Conservation (phyloP, 2,797 vertebrate genomes). For the Gadopsis marmoratus region DNA sequence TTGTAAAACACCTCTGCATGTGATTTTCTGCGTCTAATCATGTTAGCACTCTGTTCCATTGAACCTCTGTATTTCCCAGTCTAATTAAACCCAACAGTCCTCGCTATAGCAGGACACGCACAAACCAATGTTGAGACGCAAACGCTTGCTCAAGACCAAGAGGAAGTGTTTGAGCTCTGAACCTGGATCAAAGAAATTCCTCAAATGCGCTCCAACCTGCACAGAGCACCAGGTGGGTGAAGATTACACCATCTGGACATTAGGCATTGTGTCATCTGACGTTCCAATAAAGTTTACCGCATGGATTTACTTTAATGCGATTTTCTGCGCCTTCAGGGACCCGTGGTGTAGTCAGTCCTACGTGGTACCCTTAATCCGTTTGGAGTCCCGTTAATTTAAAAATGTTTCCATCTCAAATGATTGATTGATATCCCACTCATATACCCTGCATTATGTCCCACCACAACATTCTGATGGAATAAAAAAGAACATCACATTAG, state of each 20-base stretch:
- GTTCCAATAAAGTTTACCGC: conserved; percentile 21
- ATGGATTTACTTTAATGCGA: not conserved
- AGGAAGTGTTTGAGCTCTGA: not conserved
- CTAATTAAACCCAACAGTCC: conserved; percentile 25
- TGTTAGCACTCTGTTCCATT: conserved; percentile 4
- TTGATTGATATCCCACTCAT: conserved; percentile 1
- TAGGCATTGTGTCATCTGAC: conserved; percentile 17
- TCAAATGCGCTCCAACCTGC: conserved; percentile 8
- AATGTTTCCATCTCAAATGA: conserved; percentile 24
- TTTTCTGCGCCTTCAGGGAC: conserved; percentile 5
- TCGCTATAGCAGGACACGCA: not conserved
- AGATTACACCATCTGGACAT: conserved; percentile 18
- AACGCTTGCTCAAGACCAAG: not conserved
- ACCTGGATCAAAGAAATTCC: conserved; percentile 16
- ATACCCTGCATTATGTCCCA: not conserved
- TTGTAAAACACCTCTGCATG: not conserved
- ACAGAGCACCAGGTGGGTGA: conserved; percentile 47
- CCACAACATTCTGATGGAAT: conserved; percentile 9
- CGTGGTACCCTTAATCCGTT: not conserved
- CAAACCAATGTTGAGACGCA: not conserved
- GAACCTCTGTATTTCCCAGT: conserved; percentile 11
- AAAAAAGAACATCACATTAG: conserved; percentile 19
- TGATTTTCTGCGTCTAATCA: conserved; percentile 2
- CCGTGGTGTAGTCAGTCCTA: not conserved
- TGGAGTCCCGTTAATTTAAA: not conserved